Conservation (phyloP, 2,797 vertebrate genomes). For the Anguilla obscura region DNA sequence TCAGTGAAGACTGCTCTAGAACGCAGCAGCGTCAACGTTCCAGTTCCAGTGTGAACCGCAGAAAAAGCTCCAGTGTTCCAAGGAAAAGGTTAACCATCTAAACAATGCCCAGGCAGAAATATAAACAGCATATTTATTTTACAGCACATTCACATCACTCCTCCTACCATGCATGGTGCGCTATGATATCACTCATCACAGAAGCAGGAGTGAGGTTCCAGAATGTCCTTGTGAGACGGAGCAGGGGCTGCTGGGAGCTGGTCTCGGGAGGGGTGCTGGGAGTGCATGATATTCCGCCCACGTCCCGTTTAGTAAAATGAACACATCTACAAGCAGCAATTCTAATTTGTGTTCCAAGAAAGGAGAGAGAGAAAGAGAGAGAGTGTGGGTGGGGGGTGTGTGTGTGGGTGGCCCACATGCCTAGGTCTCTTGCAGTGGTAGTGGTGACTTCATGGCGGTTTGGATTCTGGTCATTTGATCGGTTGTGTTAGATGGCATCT, state of each 20-base stretch:
- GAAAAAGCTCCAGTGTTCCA: neutral
- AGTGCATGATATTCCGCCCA: neutral
- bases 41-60: neutral
- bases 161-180: neutral
- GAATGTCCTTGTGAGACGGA: neutral
- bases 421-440: neutral
- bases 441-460: neutral
- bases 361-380: neutral
- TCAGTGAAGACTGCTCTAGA: neutral
- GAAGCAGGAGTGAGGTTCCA: neutral
- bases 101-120: neutral
- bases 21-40: neutral
- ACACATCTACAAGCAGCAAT: neutral
- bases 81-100: neutral
- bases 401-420: neutral
- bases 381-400: neutral
- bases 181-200: neutral
- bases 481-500: neutral
- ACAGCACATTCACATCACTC: neutral
- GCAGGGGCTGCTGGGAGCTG: neutral
- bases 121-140: neutral
- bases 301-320: too few relatives aligned
- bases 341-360: constrained; percentile 16
- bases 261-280: neutral
- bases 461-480: neutral